A percentile compares a stretch with the other conserved stretches of the same genome.
Evolutionary conservation across 2,113 vertebrate species (phyloP).

Genomic region (Hyaena hyaena): DNA sequence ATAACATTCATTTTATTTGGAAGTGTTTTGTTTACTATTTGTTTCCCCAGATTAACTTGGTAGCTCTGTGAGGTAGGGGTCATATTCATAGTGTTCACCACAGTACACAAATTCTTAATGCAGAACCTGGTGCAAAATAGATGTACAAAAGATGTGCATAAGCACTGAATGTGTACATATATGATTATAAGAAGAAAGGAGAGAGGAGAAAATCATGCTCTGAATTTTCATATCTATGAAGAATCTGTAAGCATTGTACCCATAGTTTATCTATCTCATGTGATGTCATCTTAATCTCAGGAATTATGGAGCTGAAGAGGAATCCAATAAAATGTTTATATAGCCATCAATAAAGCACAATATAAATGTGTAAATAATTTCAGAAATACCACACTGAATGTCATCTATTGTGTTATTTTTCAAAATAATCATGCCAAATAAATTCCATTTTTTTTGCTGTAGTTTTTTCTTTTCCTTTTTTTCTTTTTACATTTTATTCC

Average conservation of each 20-base stretch:
- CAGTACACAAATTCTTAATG: background rate
- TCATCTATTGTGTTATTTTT: background rate
- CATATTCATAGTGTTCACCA: background rate
- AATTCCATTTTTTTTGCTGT: background rate
- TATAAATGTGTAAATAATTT: background rate
- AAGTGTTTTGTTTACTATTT: background rate
- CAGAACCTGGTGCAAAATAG: background rate
- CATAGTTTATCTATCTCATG: background rate
- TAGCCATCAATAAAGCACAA: background rate
- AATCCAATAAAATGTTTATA: background rate
- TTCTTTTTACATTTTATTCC: background rate
- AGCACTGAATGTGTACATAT: background rate
- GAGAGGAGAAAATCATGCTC: background rate
- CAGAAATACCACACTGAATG: accelerated
- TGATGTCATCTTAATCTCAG: background rate
- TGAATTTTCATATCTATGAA: background rate
- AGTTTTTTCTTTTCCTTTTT: background rate
- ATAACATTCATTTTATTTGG: background rate
- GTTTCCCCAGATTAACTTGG: background rate
- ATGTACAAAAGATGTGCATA: background rate
- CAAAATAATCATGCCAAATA: background rate
- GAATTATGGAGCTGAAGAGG: background rate
- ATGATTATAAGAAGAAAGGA: background rate
- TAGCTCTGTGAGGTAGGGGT: background rate
- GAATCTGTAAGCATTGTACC: background rate